These are phyloP conservation scores for Alectoris magna DNA, from an alignment of 2,797 vertebrate species.

Conservation along the genomic window DNA sequence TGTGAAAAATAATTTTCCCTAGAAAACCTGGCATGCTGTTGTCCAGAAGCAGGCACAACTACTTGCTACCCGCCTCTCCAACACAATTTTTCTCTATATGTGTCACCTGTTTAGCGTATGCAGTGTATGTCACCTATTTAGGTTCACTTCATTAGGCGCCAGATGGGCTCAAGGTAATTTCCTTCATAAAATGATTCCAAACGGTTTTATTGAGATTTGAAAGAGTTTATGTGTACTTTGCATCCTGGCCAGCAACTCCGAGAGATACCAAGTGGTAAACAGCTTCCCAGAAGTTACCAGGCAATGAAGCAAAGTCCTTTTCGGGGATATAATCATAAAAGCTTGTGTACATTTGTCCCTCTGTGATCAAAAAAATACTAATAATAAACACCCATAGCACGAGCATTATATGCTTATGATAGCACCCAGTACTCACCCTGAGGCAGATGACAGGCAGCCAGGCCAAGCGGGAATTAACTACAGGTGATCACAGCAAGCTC, in stretches of 20 bases:
- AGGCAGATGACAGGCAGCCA: slow-evolving; percentile 7
- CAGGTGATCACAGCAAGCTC: background rate
- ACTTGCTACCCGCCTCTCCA: background rate
- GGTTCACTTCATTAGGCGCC: background rate
- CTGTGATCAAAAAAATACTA: background rate
- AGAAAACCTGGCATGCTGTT: background rate
- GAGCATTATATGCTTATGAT: too few relatives aligned
- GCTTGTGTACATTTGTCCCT: background rate
- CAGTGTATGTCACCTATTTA: background rate
- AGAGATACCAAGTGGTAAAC: background rate
- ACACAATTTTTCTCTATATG: background rate
- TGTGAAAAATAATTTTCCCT: background rate
- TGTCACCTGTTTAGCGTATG: too few relatives aligned
- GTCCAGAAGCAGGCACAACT: background rate
- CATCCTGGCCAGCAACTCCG: slow-evolving; percentile 18
- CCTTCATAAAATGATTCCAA: background rate
- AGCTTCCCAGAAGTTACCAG: background rate
- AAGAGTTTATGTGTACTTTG: slow-evolving; percentile 29
- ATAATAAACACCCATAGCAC: background rate
- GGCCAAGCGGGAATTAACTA: background rate
- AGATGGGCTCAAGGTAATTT: background rate
- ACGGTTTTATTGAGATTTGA: background rate
- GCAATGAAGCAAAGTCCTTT: slow-evolving; percentile 57
- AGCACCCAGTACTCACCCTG: background rate
- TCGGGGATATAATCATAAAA: background rate